These are phyloP conservation scores for Pristionchus japonicus DNA, from an alignment of 2,888 invertebrate species.

Conservation along the genomic window DNA sequence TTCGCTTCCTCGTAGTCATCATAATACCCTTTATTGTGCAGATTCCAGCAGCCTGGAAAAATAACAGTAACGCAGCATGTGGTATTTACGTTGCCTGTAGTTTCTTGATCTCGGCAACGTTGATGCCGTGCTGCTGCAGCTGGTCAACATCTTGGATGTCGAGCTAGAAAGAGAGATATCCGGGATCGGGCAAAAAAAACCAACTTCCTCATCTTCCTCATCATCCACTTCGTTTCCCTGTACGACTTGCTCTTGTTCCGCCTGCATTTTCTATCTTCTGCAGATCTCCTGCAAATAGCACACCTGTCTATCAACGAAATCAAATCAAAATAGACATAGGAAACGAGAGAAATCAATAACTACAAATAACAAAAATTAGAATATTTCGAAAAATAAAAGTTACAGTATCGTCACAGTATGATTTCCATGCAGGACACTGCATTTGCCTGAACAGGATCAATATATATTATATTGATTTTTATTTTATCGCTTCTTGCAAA, in stretches of 20 bases:
- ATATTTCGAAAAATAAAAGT: too few species aligned
- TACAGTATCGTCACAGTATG: too few species aligned
- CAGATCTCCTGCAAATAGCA: not conserved
- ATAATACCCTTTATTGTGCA: slow-evolving; percentile 87
- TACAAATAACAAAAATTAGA: too few species aligned
- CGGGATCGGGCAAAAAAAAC: not conserved
- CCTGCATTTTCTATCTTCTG: slow-evolving; percentile 6
- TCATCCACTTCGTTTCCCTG: slow-evolving; percentile 41
- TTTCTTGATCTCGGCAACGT: slow-evolving; percentile 85
- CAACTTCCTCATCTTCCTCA: slow-evolving; percentile 42
- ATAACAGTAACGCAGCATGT: not conserved
- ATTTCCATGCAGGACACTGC: too few species aligned
- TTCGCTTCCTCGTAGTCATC: slow-evolving; percentile 85
- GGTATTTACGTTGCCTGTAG: slow-evolving; percentile 78
- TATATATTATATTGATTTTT: too few species aligned
- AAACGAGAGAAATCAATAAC: too few species aligned
- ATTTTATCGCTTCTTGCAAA: too few species aligned
- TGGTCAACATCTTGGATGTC: slow-evolving; percentile 84
- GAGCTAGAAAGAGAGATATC: slow-evolving; percentile 76
- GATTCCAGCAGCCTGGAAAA: slow-evolving; percentile 82
- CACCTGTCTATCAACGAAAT: not conserved
- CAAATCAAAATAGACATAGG: not conserved
- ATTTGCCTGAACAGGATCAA: too few species aligned
- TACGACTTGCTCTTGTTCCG: not conserved
- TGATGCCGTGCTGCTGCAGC: slow-evolving; percentile 80